A percentile compares a stretch with the other conserved stretches of the same genome.
These are phyloP conservation scores for Parnassius orleans DNA, from an alignment of 2,888 invertebrate genomes.

Conservation along the genomic window DNA sequence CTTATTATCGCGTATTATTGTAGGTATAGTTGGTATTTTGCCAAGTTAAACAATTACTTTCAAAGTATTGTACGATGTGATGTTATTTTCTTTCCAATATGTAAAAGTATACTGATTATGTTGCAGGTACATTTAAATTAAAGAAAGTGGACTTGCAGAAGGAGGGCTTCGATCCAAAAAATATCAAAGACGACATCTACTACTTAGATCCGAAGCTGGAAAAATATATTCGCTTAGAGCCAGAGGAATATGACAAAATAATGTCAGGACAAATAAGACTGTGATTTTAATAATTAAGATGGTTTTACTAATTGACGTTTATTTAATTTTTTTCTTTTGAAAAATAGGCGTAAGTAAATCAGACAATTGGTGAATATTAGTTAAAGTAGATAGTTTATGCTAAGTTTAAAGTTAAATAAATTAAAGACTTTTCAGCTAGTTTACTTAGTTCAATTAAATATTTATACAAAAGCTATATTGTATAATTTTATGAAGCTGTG, in stretches of 20 bases:
- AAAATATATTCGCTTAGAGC: slow-evolving; percentile 86
- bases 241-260: slow-evolving; percentile 88
- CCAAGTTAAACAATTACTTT: no score
- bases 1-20: no score
- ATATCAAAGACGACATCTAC: slow-evolving; percentile 88
- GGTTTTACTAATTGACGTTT: background rate
- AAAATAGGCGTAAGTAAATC: background rate
- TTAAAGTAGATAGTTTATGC: background rate
- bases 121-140: slow-evolving; percentile 96
- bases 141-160: slow-evolving; percentile 95
- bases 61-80: no score
- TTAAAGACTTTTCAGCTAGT: no score
- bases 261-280: slow-evolving; percentile 88
- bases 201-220: slow-evolving; percentile 86
- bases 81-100: no score
- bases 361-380: background rate
- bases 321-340: slow-evolving; percentile 19
- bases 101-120: slow-evolving; percentile 22
- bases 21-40: no score
- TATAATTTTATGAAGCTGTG: no score
- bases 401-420: no score
- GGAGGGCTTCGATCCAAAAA: slow-evolving; percentile 90
- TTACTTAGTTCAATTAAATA: no score
- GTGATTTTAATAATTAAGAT: slow-evolving; percentile 57
- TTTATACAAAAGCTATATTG: no score